Evolutionary conservation across 2,888 invertebrate species (phyloP), one percentile per base, ranked within the genome.

Genomic region (Ormyrus labotus): DNA sequence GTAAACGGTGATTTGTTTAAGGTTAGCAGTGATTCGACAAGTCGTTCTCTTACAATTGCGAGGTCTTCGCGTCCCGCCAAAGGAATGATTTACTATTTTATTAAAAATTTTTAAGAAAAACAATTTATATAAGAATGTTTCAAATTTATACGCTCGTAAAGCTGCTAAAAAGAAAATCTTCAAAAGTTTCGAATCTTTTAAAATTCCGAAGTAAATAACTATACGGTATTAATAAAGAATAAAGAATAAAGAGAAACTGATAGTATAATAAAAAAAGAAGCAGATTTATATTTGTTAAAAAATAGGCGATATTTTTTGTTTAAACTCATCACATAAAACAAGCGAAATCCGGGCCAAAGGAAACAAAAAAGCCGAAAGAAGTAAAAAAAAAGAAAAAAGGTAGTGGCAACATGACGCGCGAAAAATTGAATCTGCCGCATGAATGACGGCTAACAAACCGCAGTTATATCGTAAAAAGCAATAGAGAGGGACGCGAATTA

Each of bases 391-490:
- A 13, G 13, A 13, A 13, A 75, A 82, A 83, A 34, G 8, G 5
- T 47, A 73, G 77, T 69, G 69, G 75, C 71, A 83, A 79, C 71
- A 82, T 78, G 83, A 80, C 71, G 77, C 78, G 72, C 78, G 77
- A 78, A 78, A 87, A 89, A 90, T 89, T 88, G 86, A 90, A 90
- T 90, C 88, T 86, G 85, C 84, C 82, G 85, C 84, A 86, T 89
- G 89, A 90, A 90, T 90, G 89, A 90, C 89, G 88, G 86, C 90
- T 90, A 90, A 90, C 90, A 89, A 90, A 90, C 89, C 90, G 88
- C 90, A 89, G 89, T 90, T 90, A 89, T 90, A 89, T 88, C 87
- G 87, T 90, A 90, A 90, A 90, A 90, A 89, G 89, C 89, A 88
- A 88, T 90, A 89, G 89, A 88, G 86, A 86, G 87, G 88, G 88